A percentile compares a stretch with the other conserved stretches of the same genome.
These are phyloP conservation scores for Thripadectes ignobilis DNA, from an alignment of 2,797 vertebrate species.

Conservation along the genomic window DNA sequence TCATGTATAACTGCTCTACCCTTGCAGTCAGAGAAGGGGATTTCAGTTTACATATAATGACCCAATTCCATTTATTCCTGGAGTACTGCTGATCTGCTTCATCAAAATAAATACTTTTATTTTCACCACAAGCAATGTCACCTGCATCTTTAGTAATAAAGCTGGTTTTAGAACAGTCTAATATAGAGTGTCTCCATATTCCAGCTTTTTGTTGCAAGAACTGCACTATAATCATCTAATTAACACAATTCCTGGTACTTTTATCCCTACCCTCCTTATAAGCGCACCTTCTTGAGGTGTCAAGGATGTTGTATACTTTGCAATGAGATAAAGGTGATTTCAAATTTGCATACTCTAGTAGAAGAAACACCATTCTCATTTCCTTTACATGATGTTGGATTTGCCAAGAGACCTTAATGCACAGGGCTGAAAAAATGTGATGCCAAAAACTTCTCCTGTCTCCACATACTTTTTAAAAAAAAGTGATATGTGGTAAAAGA, in stretches of 20 bases:
- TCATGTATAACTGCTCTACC: conserved; percentile 42
- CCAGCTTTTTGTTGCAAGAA: not conserved
- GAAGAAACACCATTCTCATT: not conserved
- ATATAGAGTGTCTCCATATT: not conserved
- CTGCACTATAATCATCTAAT: conserved; percentile 22
- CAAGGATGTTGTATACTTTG: not conserved
- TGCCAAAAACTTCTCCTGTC: not conserved
- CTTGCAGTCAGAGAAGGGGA: conserved; percentile 7
- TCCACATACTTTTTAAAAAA: not conserved
- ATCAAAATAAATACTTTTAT: conserved; percentile 34
- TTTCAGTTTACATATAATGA: conserved; percentile 42
- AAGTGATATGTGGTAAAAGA: not conserved
- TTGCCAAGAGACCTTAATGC: not conserved
- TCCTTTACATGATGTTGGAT: not conserved
- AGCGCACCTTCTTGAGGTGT: conserved; percentile 35
- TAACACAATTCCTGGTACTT: conserved; percentile 22
- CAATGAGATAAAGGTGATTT: conserved; percentile 35
- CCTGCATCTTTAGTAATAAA: conserved; percentile 1
- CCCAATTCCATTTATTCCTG: conserved; percentile 42
- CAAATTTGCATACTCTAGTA: not conserved
- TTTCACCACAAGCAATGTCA: not conserved
- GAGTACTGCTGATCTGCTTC: not conserved
- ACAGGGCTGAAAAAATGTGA: not conserved
- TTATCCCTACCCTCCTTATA: conserved; percentile 37
- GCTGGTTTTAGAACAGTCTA: not conserved